These are phyloP conservation scores for Caenorhabditis wallacei DNA, from an alignment of 2,888 invertebrate genomes.

Conservation along the genomic window DNA sequence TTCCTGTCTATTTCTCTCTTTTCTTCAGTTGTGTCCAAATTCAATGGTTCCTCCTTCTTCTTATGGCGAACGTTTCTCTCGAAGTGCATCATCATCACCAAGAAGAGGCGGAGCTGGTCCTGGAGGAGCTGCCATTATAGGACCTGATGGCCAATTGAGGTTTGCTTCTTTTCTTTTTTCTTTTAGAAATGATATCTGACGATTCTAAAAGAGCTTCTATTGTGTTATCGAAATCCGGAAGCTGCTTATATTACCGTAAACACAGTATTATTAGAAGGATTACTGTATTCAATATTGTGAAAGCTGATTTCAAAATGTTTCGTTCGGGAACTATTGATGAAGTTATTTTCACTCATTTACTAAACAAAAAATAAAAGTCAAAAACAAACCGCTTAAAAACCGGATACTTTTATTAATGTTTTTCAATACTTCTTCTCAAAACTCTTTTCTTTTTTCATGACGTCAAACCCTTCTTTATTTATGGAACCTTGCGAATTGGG, in stretches of 20 bases:
- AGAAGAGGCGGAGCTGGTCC: slow-evolving; percentile 36
- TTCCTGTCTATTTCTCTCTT: slow-evolving; percentile 34
- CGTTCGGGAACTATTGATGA: neutral
- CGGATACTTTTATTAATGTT: slow-evolving; percentile 17
- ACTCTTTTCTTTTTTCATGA: neutral
- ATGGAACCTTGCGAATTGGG: neutral
- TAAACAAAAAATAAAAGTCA: neutral
- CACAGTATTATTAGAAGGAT: no score
- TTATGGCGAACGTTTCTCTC: slow-evolving; percentile 50
- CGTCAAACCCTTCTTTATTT: neutral
- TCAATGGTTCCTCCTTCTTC: slow-evolving; percentile 47
- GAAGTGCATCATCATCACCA: slow-evolving; percentile 63
- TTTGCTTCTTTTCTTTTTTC: neutral
- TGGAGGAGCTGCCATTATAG: slow-evolving; percentile 20
- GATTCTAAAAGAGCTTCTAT: no score
- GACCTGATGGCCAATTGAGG: slow-evolving; percentile 49
- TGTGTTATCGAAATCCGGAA: no score
- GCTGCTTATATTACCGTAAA: no score
- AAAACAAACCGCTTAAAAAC: slow-evolving; percentile 19
- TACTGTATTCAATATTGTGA: no score
- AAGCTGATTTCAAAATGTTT: neutral
- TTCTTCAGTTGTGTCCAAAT: slow-evolving; percentile 58
- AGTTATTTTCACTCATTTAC: neutral
- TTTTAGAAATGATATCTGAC: no score
- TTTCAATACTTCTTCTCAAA: neutral